These are phyloP conservation scores for Pterostichus niger DNA, from an alignment of 2,888 invertebrate species.

Conservation along the genomic window DNA sequence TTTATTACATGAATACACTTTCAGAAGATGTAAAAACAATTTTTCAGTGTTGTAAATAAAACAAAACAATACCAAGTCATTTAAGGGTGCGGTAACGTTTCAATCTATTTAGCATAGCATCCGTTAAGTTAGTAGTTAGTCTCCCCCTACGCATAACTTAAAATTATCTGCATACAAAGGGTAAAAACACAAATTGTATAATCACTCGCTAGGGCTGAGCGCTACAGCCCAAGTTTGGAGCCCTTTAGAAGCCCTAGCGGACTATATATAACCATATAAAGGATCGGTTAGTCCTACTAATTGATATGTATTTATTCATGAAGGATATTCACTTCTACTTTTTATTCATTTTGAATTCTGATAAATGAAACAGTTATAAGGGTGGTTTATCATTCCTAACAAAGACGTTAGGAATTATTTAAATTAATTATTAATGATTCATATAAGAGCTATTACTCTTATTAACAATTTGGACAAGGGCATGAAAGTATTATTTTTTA, in stretches of 20 bases:
- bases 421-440: too few species aligned
- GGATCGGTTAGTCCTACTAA: not conserved
- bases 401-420: too few species aligned
- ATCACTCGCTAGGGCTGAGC: not conserved
- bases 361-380: not conserved
- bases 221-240: not conserved
- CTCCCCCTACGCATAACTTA: not conserved
- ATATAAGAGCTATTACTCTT: too few species aligned
- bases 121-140: not conserved
- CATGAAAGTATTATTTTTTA: too few species aligned
- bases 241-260: not conserved
- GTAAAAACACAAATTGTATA: conserved; percentile 15
- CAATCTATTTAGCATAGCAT: conserved; percentile 1
- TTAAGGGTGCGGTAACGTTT: not conserved
- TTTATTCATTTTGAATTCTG: not conserved
- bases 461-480: too few species aligned
- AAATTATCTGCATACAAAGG: not conserved
- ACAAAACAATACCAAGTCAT: not conserved
- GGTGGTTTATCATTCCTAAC: too few species aligned
- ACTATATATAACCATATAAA: too few species aligned
- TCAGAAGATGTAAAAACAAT: too few species aligned
- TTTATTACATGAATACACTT: too few species aligned
- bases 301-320: conserved; percentile 4
- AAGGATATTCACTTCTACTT: not conserved
- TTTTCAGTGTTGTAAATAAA: too few species aligned